Conservation (phyloP, 1,140 invertebrate species). For the Thalassaphorura encarpata region DNA sequence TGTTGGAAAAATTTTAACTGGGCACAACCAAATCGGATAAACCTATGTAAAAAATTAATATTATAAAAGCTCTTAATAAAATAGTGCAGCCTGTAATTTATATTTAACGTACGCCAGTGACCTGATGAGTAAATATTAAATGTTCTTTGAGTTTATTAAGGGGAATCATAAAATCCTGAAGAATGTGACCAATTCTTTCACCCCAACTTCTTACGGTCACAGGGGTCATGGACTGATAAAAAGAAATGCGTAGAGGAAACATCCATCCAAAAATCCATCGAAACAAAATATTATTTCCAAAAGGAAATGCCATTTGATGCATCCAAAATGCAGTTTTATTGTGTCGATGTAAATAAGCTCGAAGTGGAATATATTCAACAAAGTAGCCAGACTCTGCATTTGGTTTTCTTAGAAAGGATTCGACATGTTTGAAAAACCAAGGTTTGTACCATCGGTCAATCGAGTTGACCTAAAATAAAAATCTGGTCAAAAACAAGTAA, state of each 20-base stretch:
- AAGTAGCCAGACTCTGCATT: too few species aligned
- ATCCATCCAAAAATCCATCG: constrained; percentile 2
- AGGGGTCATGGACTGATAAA: background rate
- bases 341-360: constrained; percentile 72
- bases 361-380: constrained; percentile 61
- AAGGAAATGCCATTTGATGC: background rate
- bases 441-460: constrained; percentile 7
- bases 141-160: background rate
- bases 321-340: constrained; percentile 66
- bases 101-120: background rate
- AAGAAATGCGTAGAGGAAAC: background rate
- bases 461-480: constrained; percentile 1
- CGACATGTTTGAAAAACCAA: constrained; percentile 5
- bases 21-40: constrained; percentile 74
- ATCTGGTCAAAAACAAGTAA: background rate
- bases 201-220: background rate
- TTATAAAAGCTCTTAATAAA: background rate
- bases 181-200: background rate
- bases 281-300: background rate
- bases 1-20: constrained; percentile 64
- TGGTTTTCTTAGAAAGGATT: background rate
- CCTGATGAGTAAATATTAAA: background rate
- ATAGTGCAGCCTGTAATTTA: background rate
- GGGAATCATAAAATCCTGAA: constrained; percentile 7
- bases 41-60: background rate